These are phyloP conservation scores for Astatotilapia flaviijosephi DNA, from an alignment of 2,113 vertebrate species.

Conservation along the genomic window DNA sequence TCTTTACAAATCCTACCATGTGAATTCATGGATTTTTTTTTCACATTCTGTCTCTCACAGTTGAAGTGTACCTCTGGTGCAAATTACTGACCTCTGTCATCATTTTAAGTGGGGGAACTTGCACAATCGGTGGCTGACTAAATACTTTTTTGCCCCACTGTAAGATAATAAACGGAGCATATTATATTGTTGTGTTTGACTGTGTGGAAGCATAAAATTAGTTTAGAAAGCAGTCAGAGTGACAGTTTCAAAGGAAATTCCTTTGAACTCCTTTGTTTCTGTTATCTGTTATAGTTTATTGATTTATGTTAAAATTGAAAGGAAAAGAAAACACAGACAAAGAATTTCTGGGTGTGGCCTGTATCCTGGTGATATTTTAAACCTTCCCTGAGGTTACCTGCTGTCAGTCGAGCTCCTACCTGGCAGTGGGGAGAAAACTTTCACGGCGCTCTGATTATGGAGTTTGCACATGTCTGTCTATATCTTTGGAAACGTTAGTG, in stretches of 20 bases:
- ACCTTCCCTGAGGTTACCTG: neutral
- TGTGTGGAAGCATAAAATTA: neutral
- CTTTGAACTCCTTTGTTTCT: neutral
- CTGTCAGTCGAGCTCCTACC: neutral
- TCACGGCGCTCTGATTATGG: neutral
- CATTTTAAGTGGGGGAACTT: no score
- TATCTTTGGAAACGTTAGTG: neutral
- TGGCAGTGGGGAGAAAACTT: neutral
- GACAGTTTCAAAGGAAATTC: neutral
- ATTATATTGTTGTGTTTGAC: neutral
- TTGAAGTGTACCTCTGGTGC: no score
- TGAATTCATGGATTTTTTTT: no score
- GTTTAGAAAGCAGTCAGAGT: neutral
- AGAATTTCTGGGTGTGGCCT: neutral
- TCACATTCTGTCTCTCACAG: no score
- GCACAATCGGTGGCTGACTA: no score
- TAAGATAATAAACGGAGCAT: neutral
- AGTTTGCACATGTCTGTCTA: neutral
- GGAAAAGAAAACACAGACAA: neutral
- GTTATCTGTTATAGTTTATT: neutral
- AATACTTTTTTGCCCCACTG: no score
- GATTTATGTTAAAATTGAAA: neutral
- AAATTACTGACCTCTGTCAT: no score
- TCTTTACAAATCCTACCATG: no score
- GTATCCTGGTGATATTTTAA: neutral